Base-by-base conservation (phyloP, 2,797 vertebrate genomes). In the Passerculus sandwichensis region DNA sequence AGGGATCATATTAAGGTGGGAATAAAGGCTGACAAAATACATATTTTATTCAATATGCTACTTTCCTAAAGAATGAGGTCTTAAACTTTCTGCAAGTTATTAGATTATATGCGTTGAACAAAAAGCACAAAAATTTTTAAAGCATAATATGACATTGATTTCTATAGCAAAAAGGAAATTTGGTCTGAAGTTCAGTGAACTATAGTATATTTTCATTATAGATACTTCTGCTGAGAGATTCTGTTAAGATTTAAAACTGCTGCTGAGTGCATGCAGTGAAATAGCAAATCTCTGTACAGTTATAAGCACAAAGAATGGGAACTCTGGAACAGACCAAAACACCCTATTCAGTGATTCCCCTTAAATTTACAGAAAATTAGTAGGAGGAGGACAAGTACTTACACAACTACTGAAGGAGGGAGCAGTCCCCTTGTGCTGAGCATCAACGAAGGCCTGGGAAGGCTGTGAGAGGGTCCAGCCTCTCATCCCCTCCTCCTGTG, bases 21-120 rank as follows among this genome's bases (percentile, higher is more conserved):
- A 74, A 67, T 91, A 90, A 93, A 91, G 13, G 18, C 45, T 76
- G 51, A 85, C 5, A 14, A 74, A 85, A 15, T 30, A 51, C 3
- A 5, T 45, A 40, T 76, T 94, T 91, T 84, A 36, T 81, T 89
- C 85, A 90, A 82, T 90, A 94, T 94, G 15, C n/a, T 85, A 44
- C 67, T 69, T 34, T 67, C 76, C 76, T 73, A 75, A 89, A 84
- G 70, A 81, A 65, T 17, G 17, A 64, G 26, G 15, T 57, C 67
- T 90, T 79, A 76, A 89, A 76, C 45, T 81, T 93, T 74, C 74
- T 84, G 34, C 60, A 86, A 70, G 38, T 54, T 66, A 36, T 57
- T 77, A 42, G 51, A 53, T 45, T 62, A 27, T 29, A 91, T 73
- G 53, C 64, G 65, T 16, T 66, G 51, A 93, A 84, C 54, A 66